These are phyloP conservation scores for Ctenopoma kingsleyae DNA, from an alignment of 2,797 vertebrate species.

Conservation along the genomic window DNA sequence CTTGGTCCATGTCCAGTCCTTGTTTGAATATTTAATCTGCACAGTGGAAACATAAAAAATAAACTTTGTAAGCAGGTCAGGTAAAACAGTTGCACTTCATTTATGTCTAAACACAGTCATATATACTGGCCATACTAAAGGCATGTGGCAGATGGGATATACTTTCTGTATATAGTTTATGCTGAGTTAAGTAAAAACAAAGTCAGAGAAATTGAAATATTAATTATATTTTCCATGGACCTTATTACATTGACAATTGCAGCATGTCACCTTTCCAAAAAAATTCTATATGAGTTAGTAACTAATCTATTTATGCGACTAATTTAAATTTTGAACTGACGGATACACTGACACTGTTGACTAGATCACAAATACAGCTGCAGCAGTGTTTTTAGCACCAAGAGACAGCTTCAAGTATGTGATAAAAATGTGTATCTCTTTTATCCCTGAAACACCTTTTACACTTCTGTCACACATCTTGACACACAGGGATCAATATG, in stretches of 20 bases:
- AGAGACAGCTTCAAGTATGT: constrained; percentile 18
- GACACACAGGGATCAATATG: constrained; percentile 26
- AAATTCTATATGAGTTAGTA: background rate
- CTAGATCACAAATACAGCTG: constrained; percentile 1
- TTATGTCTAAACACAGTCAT: background rate
- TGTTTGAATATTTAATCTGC: constrained; percentile 88
- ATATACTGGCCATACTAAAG: background rate
- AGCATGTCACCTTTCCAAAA: background rate
- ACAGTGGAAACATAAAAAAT: constrained; percentile 55
- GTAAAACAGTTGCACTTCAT: background rate
- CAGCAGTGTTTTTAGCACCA: background rate
- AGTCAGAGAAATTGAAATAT: background rate
- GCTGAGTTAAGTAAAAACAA: background rate
- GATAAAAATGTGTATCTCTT: constrained; percentile 9
- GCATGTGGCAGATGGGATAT: background rate
- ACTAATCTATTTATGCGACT: constrained; percentile 25
- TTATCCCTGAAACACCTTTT: constrained; percentile 30
- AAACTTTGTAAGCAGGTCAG: constrained; percentile 8
- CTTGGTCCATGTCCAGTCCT: constrained; percentile 85
- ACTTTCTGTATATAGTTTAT: background rate
- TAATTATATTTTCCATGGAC: no score
- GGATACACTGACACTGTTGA: background rate
- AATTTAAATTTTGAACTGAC: constrained; percentile 23
- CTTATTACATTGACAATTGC: background rate
- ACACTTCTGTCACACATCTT: constrained; percentile 26